Percentiles rank a stretch among this genome's conserved stretches.
Evolutionary conservation across 1,140 invertebrate species (phyloP).

Genomic region (Potamilus streckersoni): DNA sequence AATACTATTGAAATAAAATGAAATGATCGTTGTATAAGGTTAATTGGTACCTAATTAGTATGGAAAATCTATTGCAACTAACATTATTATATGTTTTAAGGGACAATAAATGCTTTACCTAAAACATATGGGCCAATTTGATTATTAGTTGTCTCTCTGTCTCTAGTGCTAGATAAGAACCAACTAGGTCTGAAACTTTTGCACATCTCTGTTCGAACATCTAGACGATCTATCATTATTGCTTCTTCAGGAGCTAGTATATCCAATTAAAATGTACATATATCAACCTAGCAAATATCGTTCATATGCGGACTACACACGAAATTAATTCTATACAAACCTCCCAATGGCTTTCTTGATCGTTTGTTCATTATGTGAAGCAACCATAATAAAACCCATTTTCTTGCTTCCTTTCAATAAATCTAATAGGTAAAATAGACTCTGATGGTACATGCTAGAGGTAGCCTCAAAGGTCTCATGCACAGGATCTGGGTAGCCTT

Average conservation of each 20-base stretch:
- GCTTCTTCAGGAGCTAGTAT: neutral
- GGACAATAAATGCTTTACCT: no score
- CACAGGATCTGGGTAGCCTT: slow-evolving; percentile 94
- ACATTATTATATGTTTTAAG: no score
- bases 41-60: no score
- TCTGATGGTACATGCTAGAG: slow-evolving; percentile 80
- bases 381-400: slow-evolving; percentile 93
- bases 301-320: neutral
- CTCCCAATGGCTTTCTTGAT: slow-evolving; percentile 85
- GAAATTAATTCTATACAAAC: neutral
- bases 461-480: slow-evolving; percentile 92
- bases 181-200: no score
- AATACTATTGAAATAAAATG: no score
- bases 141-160: no score
- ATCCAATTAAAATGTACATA: neutral
- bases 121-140: no score
- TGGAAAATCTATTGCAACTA: no score
- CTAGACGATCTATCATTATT: neutral
- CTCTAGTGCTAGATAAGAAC: no score
- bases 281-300: neutral
- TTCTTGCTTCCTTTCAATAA: slow-evolving; percentile 50
- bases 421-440: slow-evolving; percentile 47
- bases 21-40: no score
- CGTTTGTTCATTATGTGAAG: slow-evolving; percentile 97
- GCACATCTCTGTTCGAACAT: no score